Evolutionary conservation across 2,888 invertebrate species (phyloP), one percentile per base, ranked within the genome.

Genomic region (Diaperis boleti): DNA sequence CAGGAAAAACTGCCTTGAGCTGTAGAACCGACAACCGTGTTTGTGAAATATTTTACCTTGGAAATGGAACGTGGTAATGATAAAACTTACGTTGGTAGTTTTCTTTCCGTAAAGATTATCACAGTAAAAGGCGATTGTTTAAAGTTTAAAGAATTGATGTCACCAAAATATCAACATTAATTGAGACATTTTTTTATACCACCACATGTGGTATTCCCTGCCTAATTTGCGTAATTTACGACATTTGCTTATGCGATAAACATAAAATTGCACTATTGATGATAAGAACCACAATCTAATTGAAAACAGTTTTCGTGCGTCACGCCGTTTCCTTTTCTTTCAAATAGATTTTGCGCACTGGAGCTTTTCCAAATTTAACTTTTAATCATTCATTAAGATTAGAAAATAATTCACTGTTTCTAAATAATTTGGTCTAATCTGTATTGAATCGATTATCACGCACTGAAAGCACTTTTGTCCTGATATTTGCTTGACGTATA

Each of bases 31-130:
- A 59, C 41, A 47, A 18, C 18, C 45, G 20, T 42, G 60, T 61
- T 61, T 54, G 42, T 35, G 45, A 61, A 61, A 60, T 39, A 59
- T 59, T 59, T 54, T 54, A 61, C 60, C 60, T 61, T 61, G 60
- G 54, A 61, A 54, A 45, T 45, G 52, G 54, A 54, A 54, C 44
- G 54, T 61, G 60, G 39, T 54, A 29, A 54, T 45, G 60, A 61
- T 61, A 61, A 61, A 60, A 60, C 45, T 45, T 42, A 44, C 14
- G 57, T 50, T 33, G 37, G 52, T 54, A 54, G 39, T 59, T 50
- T 59, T 50, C 59, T 49, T 59, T 59, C 59, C 59, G 49, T 39
- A 59, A 47, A 59, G 44, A 49, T 44, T 56, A 56, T 56, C 56
- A 33, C 45, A 8, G 18, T 17, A 18, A 11, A 10, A 8, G 10